Conservation (phyloP, 2,797 vertebrate species). For the Mionectes olivaceus region DNA sequence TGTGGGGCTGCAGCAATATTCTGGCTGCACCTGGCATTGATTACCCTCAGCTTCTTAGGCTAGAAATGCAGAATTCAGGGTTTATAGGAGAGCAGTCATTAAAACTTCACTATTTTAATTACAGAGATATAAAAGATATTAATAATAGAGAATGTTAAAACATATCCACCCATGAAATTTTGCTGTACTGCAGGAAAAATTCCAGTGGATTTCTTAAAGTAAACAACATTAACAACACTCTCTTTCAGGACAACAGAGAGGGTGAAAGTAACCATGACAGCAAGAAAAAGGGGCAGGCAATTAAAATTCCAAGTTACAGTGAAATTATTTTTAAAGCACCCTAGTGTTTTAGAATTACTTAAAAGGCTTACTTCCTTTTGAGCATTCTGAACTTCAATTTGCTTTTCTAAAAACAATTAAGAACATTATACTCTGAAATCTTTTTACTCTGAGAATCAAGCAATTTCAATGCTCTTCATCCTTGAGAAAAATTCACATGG, state of each 20-base stretch:
- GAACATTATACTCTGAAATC: background rate
- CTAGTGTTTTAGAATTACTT: constrained; percentile 17
- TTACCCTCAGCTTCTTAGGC: constrained; percentile 57
- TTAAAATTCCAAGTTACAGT: constrained; percentile 17
- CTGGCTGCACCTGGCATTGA: constrained; percentile 62
- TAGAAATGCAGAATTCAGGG: constrained; percentile 55
- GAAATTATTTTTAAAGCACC: constrained; percentile 8
- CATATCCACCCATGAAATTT: background rate
- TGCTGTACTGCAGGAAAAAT: background rate
- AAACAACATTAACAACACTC: background rate
- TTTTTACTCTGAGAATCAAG: background rate
- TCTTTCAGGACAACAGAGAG: constrained; percentile 22
- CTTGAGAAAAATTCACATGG: background rate
- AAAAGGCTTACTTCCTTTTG: background rate
- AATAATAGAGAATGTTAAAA: constrained; percentile 64
- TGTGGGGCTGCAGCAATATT: constrained; percentile 28
- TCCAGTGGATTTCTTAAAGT: constrained; percentile 42
- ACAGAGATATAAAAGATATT: constrained; percentile 67
- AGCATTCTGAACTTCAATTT: constrained; percentile 11
- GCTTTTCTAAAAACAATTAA: constrained; percentile 21
- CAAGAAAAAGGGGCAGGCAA: constrained; percentile 28
- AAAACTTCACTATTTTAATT: constrained; percentile 66
- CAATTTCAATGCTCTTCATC: background rate
- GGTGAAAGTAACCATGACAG: constrained; percentile 12
- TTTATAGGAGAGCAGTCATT: constrained; percentile 68